Conservation (phyloP, 2,113 vertebrate species). For the Triplophysa dalaica region DNA sequence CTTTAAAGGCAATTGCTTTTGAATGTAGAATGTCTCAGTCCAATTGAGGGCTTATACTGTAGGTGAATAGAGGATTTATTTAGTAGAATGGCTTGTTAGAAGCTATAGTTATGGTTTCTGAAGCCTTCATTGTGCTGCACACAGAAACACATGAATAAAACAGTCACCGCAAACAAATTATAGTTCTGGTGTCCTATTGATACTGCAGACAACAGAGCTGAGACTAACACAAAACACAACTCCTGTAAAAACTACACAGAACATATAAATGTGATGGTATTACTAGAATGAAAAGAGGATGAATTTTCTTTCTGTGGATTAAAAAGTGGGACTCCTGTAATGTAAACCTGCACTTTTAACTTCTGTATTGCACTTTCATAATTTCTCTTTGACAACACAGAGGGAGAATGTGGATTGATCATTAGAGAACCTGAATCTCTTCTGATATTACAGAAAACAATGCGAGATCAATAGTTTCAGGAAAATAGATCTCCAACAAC, state of each 20-base stretch:
- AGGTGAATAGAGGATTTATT: constrained; percentile 25
- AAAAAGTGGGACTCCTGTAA: neutral
- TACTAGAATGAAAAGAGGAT: too few species aligned
- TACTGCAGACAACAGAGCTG: constrained; percentile 1
- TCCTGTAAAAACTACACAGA: neutral
- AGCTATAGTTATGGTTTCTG: neutral
- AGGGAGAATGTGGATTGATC: neutral
- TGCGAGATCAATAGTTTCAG: constrained; percentile 1
- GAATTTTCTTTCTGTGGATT: too few species aligned
- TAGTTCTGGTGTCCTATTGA: neutral
- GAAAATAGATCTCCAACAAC: neutral
- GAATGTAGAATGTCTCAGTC: neutral
- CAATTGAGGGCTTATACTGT: neutral
- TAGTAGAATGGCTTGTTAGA: constrained; percentile 14
- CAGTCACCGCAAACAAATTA: constrained; percentile 10
- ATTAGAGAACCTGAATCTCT: neutral
- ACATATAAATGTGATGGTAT: too few species aligned
- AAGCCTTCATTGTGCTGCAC: neutral
- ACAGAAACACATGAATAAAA: constrained; percentile 33
- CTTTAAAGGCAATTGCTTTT: neutral
- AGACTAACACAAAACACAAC: neutral
- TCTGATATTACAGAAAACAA: neutral
- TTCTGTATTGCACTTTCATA: neutral
- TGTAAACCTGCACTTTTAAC: neutral
- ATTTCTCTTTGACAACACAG: neutral